Conservation (phyloP, 2,113 vertebrate species). For the Lophura nycthemera region DNA sequence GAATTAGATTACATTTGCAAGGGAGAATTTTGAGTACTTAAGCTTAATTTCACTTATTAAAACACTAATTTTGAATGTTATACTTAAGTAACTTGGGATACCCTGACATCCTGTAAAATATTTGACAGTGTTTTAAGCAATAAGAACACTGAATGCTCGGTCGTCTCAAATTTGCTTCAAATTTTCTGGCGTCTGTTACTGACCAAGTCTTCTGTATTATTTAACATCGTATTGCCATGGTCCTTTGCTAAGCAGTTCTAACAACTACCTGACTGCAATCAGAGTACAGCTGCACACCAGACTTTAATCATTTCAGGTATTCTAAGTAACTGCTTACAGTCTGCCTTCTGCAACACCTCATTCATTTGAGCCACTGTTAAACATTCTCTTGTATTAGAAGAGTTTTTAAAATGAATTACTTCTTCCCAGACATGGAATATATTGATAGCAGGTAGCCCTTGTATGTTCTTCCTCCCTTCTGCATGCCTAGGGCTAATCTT, state of each 20-base stretch:
- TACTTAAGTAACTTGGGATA: not conserved
- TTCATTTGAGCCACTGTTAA: not conserved
- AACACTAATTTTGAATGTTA: slow-evolving; percentile 9
- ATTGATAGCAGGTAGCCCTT: not conserved
- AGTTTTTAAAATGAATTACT: not conserved
- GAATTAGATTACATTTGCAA: slow-evolving; percentile 1
- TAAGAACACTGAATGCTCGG: not conserved
- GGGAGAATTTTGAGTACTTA: not conserved
- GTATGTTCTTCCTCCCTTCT: not conserved
- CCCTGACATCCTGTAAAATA: not conserved
- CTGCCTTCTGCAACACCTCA: not conserved
- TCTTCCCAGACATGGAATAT: not conserved
- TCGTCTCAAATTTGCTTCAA: not conserved
- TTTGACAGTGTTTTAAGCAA: not conserved
- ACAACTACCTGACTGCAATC: not conserved
- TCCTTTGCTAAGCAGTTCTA: not conserved
- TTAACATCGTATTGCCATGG: not conserved
- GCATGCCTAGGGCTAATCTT: not conserved
- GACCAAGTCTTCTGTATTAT: not conserved
- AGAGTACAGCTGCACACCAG: not conserved
- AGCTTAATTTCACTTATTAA: not conserved
- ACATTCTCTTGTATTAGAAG: not conserved
- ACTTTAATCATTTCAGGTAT: not conserved
- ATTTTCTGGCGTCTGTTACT: not conserved
- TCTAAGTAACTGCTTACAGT: not conserved